Evolutionary conservation across 1,140 invertebrate genomes (phyloP).

Genomic region (Drosophila triauraria): DNA sequence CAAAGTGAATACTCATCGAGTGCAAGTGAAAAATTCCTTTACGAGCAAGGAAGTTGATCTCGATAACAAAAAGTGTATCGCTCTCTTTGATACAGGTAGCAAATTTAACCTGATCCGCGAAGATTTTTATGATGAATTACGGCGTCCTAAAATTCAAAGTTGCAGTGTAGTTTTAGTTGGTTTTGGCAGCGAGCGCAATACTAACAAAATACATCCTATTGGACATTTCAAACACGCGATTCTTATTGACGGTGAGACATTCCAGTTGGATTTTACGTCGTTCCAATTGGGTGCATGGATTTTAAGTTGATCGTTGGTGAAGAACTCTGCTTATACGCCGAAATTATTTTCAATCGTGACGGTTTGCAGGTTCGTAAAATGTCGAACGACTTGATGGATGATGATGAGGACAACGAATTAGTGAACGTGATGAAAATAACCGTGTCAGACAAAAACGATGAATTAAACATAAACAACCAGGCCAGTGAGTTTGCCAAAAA

Average conservation of each 20-base stretch:
- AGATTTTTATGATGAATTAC: background rate
- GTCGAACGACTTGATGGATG: too few species aligned
- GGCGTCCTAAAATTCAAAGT: background rate
- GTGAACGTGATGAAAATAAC: too few species aligned
- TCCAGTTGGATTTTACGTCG: conserved; percentile 5
- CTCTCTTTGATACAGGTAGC: conserved; percentile 8
- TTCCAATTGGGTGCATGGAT: conserved; percentile 7
- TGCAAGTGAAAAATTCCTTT: too few species aligned
- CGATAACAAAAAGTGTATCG: background rate
- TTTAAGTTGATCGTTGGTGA: too few species aligned
- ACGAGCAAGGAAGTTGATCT: background rate
- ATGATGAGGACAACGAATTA: too few species aligned
- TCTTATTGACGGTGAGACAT: background rate
- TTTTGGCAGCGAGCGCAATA: background rate
- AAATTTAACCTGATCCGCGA: conserved; percentile 4
- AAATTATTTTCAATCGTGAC: too few species aligned
- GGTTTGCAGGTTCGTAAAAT: too few species aligned
- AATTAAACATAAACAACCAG: background rate
- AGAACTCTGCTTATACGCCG: too few species aligned
- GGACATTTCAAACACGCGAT: conserved; percentile 4
- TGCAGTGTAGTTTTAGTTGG: background rate
- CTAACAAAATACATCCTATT: conserved; percentile 3
- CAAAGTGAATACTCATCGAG: too few species aligned
- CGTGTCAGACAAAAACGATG: background rate
- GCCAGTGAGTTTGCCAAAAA: background rate